phyloP scores from a whole-genome alignment of 2,888 invertebrate species.

The Epirrita christyi region DNA sequence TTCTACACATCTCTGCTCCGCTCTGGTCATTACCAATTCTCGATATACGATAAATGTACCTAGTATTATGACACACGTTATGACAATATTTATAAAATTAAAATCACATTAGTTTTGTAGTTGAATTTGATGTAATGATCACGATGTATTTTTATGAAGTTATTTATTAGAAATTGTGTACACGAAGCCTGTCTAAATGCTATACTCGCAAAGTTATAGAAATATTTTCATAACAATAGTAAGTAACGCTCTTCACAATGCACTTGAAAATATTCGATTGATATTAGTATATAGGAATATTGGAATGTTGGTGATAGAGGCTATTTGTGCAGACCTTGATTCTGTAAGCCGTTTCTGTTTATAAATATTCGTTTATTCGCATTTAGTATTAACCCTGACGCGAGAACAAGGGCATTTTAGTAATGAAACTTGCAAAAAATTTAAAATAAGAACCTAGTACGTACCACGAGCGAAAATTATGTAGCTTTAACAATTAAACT shows the following conservation, averaged over 20 bases:
- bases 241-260: conserved; percentile 12
- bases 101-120: conserved; percentile 25
- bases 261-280: conserved; percentile 46
- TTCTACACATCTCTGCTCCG: background rate
- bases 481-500: too few relatives aligned
- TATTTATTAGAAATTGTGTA: conserved; percentile 19
- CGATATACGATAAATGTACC: conserved; percentile 14
- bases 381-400: conserved; percentile 63
- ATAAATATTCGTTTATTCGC: conserved; percentile 54
- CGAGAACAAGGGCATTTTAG: conserved; percentile 45
- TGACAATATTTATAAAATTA: conserved; percentile 36
- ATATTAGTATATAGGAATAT: conserved; percentile 56
- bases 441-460: too few relatives aligned
- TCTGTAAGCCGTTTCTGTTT: conserved; percentile 40
- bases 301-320: conserved; percentile 60
- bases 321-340: conserved; percentile 42
- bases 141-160: conserved; percentile 19
- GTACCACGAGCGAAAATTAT: too few relatives aligned
- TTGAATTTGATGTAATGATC: conserved; percentile 17
- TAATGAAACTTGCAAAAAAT: conserved; percentile 28
- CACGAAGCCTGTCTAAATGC: conserved; percentile 2
- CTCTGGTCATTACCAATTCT: background rate
- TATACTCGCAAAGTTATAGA: conserved; percentile 6
- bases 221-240: conserved; percentile 2
- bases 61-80: conserved; percentile 31